Percentiles rank a stretch among this genome's conserved stretches.
Evolutionary conservation across 2,113 vertebrate genomes (phyloP).

Genomic region (Pomatostomus ruficeps): DNA sequence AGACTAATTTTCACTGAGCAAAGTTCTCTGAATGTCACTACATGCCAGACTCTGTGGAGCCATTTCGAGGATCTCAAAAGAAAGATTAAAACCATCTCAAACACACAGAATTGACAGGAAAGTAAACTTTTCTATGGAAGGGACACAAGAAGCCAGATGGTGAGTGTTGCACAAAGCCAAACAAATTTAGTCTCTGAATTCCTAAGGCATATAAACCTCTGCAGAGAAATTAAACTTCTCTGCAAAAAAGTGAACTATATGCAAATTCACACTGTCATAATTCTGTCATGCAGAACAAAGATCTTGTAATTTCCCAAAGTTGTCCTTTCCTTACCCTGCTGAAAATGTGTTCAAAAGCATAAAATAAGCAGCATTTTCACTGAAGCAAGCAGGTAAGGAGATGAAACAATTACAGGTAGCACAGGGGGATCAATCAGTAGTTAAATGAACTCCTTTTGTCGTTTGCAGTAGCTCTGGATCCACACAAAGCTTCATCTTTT

Average conservation of each 20-base stretch:
- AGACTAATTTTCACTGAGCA: conserved; percentile 57
- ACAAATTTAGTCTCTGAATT: conserved; percentile 40
- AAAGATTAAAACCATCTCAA: conserved; percentile 54
- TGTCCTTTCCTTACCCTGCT: neutral
- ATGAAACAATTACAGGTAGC: neutral
- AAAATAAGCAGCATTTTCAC: neutral
- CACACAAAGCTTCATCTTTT: neutral
- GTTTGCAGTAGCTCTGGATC: neutral
- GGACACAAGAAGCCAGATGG: conserved; percentile 47
- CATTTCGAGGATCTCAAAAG: conserved; percentile 48
- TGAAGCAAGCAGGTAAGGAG: neutral
- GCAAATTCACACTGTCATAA: conserved; percentile 21
- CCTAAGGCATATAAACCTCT: conserved; percentile 24
- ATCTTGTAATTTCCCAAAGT: conserved; percentile 12
- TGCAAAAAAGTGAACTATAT: conserved; percentile 19
- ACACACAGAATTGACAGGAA: conserved; percentile 46
- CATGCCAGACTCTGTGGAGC: conserved; percentile 46
- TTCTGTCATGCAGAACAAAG: conserved; percentile 36
- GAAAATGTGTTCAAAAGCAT: conserved; percentile 5
- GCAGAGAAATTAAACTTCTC: conserved; percentile 32
- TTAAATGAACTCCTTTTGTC: conserved; percentile 17
- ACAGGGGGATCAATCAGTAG: neutral
- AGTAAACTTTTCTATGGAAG: conserved; percentile 51
- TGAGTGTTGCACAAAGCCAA: conserved; percentile 37
- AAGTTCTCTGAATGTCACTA: conserved; percentile 10